Evolutionary conservation across 2,797 vertebrate genomes (phyloP), one percentile per base, ranked within the genome.

Genomic region (Dicrostonyx torquatus): DNA sequence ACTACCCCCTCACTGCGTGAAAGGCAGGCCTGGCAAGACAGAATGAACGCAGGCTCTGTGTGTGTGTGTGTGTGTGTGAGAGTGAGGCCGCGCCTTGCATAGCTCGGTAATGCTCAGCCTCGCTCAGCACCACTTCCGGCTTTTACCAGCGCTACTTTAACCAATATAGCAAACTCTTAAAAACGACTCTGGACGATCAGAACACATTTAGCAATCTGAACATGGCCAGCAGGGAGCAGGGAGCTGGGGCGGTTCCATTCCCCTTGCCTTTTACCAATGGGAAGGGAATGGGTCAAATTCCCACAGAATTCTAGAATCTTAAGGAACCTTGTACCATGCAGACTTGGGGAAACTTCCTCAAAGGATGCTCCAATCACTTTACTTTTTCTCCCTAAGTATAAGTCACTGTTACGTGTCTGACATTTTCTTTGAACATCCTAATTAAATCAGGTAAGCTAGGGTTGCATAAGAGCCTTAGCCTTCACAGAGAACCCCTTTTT

Each of bases 231-330:
- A 87, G 31, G 60, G 5, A 53, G 29, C 50, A 70, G 50, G 34
- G 93, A 96, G n/a, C 34, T 31, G 93, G 91, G 13, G 58, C 14
- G 53, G 89, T 89, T 84, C 48, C 26, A 24, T 85, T 83, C n/a
- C 15, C 48, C n/a, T 40, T 48, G 17, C 6, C 43, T 78, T 85
- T 82, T 58, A 60, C 9, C 89, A 58, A 45, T 48, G n/a, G 55
- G 60, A 86, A 92, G 13, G 79, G 40, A 94, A 76, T 31, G 20
- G 50, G 22, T 83, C 26, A 48, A 55, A 50, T 89, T 37, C 60
- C 12, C 76, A 11, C 15, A 6, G 87, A 53, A 62, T 80, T 94
- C 72, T 92, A 66, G 37, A 77, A 45, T 87, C 72, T 53, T 29
- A 22, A 22, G 12, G 43, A 84, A 24, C 20, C 73, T 9, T 17